A percentile compares a stretch with the other conserved stretches of the same genome.
Conservation (phyloP, 1,140 invertebrate species). For the Eupeodes corollae region DNA sequence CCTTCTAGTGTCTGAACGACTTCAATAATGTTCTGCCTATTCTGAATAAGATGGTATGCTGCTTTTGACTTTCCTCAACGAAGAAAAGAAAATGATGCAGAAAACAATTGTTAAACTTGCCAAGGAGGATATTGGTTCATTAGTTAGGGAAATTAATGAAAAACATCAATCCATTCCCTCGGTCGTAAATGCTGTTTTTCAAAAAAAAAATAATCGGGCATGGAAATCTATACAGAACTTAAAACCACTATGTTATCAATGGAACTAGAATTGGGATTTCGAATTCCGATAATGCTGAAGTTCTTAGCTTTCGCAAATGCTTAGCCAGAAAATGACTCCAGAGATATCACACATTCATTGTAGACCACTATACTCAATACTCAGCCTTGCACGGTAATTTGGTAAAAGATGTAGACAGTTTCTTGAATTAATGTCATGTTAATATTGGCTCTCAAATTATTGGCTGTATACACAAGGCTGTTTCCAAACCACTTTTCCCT, state of each 20-base stretch:
- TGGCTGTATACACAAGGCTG: conserved; percentile 85
- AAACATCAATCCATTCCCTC: conserved; percentile 54
- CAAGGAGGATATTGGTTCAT: conserved; percentile 73
- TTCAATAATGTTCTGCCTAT: no score
- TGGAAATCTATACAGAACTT: conserved; percentile 80
- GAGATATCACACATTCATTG: conserved; percentile 89
- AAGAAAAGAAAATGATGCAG: no score
- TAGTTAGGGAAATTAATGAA: conserved; percentile 87
- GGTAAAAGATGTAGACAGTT: conserved; percentile 88
- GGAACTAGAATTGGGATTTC: conserved; percentile 94
- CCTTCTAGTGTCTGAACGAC: no score
- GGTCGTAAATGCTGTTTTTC: conserved; percentile 29
- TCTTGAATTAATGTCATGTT: conserved; percentile 89
- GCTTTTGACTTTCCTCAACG: no score
- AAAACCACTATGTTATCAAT: conserved; percentile 65
- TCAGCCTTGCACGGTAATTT: conserved; percentile 72
- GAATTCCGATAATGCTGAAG: conserved; percentile 80
- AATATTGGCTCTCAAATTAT: conserved; percentile 95
- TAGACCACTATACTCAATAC: conserved; percentile 79
- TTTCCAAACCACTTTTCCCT: conserved; percentile 85
- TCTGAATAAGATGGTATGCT: no score
- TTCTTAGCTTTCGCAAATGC: conserved; percentile 88
- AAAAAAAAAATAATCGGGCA: conserved; percentile 77
- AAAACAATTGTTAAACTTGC: conserved; percentile 81
- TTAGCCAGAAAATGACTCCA: conserved; percentile 63